phyloP scores from a whole-genome alignment of 2,797 vertebrate species.

The Lacerta bilineata region DNA sequence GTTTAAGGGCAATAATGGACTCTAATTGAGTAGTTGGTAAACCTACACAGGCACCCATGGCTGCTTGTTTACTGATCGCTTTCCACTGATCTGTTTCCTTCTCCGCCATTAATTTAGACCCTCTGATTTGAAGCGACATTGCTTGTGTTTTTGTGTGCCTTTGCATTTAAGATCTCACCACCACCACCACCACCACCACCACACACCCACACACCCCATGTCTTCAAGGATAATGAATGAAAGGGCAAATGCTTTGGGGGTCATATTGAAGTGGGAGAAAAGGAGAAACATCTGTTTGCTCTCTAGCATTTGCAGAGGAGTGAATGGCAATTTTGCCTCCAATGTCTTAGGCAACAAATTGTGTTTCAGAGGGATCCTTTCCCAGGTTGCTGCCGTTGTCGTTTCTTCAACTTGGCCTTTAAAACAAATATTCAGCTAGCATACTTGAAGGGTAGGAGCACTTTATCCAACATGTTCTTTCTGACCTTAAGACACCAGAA shows the following conservation, averaged over 20 bases:
- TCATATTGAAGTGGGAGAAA: background rate
- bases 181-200: too few species aligned
- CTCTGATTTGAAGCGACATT: conserved; percentile 51
- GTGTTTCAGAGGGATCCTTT: rapidly evolving
- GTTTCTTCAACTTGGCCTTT: conserved; percentile 27
- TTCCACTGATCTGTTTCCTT: conserved; percentile 57
- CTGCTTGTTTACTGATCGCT: conserved; percentile 62
- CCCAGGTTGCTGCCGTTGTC: background rate
- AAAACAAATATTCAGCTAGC: conserved; percentile 24
- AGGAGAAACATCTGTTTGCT: background rate
- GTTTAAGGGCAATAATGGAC: conserved; percentile 63
- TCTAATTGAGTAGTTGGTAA: conserved; percentile 67
- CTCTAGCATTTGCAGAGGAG: background rate
- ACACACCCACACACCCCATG: background rate
- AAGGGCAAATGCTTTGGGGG: background rate
- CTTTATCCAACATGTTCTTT: background rate
- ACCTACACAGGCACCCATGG: conserved; percentile 55
- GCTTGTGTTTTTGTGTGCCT: conserved; percentile 50
- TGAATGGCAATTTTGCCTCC: background rate
- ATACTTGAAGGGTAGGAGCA: background rate
- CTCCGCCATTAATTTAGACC: conserved; percentile 59
- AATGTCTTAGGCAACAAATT: background rate
- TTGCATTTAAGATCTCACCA: conserved; percentile 33
- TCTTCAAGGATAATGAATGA: background rate
- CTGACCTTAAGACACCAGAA: background rate